These are phyloP conservation scores for Catocala sponsa DNA, from an alignment of 2,888 invertebrate genomes.

Conservation along the genomic window DNA sequence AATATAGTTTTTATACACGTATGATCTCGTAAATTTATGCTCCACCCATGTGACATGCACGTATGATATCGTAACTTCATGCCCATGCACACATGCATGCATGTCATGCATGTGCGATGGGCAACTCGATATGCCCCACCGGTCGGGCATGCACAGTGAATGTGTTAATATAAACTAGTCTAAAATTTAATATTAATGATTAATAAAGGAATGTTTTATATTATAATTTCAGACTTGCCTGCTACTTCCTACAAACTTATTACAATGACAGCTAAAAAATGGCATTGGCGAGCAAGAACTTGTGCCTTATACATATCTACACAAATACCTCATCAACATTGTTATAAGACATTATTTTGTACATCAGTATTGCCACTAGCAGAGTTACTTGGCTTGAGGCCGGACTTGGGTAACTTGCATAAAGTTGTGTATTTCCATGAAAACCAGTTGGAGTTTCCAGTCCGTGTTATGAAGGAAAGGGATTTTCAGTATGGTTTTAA, in stretches of 20 bases:
- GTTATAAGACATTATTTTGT: slow-evolving; percentile 70
- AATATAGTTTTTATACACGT: no score
- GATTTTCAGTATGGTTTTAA: neutral
- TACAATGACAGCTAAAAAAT: neutral
- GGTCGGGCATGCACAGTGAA: no score
- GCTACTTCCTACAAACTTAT: neutral
- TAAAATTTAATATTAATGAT: no score
- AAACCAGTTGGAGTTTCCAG: slow-evolving; percentile 1
- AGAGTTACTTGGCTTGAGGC: neutral
- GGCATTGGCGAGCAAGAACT: slow-evolving; percentile 1
- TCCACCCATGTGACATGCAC: no score
- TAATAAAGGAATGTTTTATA: no score
- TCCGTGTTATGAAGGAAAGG: neutral
- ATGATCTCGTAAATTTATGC: no score
- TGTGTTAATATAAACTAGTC: no score
- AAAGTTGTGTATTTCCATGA: neutral
- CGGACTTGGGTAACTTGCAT: neutral
- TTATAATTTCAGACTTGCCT: neutral
- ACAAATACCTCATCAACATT: slow-evolving; percentile 82
- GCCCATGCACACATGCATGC: no score
- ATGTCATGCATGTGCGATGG: no score
- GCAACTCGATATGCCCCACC: no score
- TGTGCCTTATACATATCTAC: slow-evolving; percentile 81
- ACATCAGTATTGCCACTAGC: slow-evolving; percentile 2
- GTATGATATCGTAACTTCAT: no score